phyloP scores from a whole-genome alignment of 2,888 invertebrate genomes.

The Dasysyrphus tricinctus region DNA sequence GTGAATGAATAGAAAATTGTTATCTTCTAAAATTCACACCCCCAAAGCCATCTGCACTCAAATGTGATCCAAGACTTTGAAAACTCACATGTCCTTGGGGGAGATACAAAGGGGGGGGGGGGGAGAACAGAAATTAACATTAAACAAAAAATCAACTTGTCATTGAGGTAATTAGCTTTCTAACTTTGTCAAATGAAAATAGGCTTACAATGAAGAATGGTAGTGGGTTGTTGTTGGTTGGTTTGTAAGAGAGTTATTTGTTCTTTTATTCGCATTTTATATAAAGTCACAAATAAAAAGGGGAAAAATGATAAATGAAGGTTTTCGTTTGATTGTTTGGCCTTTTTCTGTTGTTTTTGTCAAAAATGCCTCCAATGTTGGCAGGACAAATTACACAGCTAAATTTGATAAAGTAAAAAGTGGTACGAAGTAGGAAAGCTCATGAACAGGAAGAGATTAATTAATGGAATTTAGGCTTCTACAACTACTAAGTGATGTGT shows the following conservation, averaged over 20 bases:
- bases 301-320: conserved; percentile 36
- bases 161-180: conserved; percentile 68
- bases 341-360: conserved; percentile 4
- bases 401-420: conserved; percentile 16
- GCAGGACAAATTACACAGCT: conserved; percentile 18
- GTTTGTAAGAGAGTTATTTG: neutral
- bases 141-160: conserved; percentile 62
- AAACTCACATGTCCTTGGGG: neutral
- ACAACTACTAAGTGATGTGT: neutral
- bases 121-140: conserved; percentile 24
- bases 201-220: conserved; percentile 6
- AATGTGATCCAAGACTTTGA: conserved; percentile 34
- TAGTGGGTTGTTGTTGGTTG: neutral
- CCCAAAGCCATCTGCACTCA: conserved; percentile 1
- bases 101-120: too few species aligned
- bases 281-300: conserved; percentile 5
- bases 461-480: neutral
- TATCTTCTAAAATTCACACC: conserved; percentile 26
- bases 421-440: neutral
- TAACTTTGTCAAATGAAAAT: conserved; percentile 52
- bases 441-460: conserved; percentile 22
- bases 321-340: conserved; percentile 14
- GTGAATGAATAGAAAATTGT: conserved; percentile 48
- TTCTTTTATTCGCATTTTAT: conserved; percentile 3
- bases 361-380: conserved; percentile 3